Evolutionary conservation across 1,140 invertebrate species (phyloP).

Genomic region (Ceratosolen solmsi): DNA sequence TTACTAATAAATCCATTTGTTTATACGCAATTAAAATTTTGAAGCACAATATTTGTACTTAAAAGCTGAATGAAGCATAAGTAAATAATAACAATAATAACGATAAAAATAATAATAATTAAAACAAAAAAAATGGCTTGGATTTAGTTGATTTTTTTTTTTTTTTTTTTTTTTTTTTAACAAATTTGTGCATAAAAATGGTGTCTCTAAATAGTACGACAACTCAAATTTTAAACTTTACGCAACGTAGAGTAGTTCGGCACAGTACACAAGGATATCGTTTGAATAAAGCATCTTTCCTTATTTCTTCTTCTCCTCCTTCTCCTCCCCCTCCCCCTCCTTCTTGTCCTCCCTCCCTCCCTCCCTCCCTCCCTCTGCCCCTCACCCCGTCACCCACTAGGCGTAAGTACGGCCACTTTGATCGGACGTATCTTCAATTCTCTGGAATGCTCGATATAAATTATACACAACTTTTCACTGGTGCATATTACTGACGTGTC

Average conservation of each 20-base stretch:
- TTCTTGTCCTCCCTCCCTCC: too few relatives aligned
- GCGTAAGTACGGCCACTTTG: not conserved
- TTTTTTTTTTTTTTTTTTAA: too few relatives aligned
- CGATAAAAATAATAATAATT: too few relatives aligned
- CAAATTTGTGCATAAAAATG: constrained; percentile 4
- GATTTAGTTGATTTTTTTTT: too few relatives aligned
- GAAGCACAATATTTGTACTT: too few relatives aligned
- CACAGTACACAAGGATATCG: not conserved
- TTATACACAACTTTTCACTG: not conserved
- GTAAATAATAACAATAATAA: too few relatives aligned
- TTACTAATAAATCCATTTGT: constrained; percentile 1
- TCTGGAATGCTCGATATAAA: constrained; percentile 25
- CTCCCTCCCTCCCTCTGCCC: too few relatives aligned
- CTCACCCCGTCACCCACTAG: too few relatives aligned
- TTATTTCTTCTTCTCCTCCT: too few relatives aligned
- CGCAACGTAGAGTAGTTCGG: not conserved
- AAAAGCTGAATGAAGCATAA: too few relatives aligned
- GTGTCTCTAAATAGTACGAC: not conserved
- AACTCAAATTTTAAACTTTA: constrained; percentile 6
- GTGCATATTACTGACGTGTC: not conserved
- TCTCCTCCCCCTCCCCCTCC: too few relatives aligned
- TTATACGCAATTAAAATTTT: not conserved
- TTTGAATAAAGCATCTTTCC: not conserved
- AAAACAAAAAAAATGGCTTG: not conserved
- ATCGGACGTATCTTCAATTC: constrained; percentile 34